Conservation (phyloP, 2,888 invertebrate species). For the Idaea aversata region DNA sequence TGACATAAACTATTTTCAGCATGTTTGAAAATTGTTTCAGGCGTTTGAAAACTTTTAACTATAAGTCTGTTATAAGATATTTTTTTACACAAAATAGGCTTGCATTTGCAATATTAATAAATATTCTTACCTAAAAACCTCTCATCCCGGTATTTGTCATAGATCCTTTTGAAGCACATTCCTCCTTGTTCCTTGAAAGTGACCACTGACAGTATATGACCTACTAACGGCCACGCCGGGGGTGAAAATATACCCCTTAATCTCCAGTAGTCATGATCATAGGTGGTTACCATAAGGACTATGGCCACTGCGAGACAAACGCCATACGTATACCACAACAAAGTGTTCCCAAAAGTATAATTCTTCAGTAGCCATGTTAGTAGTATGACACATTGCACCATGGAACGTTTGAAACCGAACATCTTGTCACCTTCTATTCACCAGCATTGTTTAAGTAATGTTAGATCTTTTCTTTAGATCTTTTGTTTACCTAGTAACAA, state of each 20-base stretch:
- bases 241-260: slow-evolving; percentile 63
- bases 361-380: slow-evolving; percentile 52
- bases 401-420: slow-evolving; percentile 65
- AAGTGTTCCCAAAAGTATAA: slow-evolving; percentile 50
- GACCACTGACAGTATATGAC: slow-evolving; percentile 64
- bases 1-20: too few relatives aligned
- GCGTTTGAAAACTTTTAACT: too few relatives aligned
- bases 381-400: slow-evolving; percentile 45
- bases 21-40: too few relatives aligned
- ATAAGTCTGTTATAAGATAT: too few relatives aligned
- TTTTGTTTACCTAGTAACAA: background rate
- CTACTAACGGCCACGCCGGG: slow-evolving; percentile 64
- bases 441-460: slow-evolving; percentile 32
- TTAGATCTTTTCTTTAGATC: slow-evolving; percentile 6
- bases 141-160: slow-evolving; percentile 59
- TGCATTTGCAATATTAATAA: too few relatives aligned
- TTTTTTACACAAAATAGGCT: too few relatives aligned
- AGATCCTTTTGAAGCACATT: slow-evolving; percentile 67
- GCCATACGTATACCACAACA: slow-evolving; percentile 51
- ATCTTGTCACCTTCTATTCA: slow-evolving; percentile 44
- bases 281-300: slow-evolving; percentile 54
- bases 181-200: slow-evolving; percentile 70
- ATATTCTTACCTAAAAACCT: slow-evolving; percentile 62
- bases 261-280: slow-evolving; percentile 72
- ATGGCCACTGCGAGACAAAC: slow-evolving; percentile 35